Conservation (phyloP, 2,113 vertebrate genomes). For the Scomber colias region DNA sequence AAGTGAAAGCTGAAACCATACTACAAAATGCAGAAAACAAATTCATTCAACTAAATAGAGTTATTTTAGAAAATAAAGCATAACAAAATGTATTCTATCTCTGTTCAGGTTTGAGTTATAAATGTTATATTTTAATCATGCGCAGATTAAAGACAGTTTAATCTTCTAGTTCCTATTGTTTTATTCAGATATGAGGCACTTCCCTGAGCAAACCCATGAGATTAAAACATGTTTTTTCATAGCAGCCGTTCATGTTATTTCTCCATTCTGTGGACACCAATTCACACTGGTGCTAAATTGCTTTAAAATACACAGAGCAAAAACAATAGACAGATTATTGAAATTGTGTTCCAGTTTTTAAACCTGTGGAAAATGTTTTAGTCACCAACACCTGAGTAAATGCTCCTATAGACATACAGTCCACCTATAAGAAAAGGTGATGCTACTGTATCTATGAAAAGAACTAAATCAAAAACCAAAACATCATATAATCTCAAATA, state of each 20-base stretch:
- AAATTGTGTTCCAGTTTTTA: not conserved
- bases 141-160: constrained; percentile 32
- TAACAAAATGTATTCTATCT: not conserved
- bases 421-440: not conserved
- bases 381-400: not conserved
- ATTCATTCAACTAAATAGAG: not conserved
- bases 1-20: not conserved
- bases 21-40: not conserved
- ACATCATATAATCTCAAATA: not conserved
- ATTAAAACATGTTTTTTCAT: constrained; percentile 26
- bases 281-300: not conserved
- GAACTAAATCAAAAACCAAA: not conserved
- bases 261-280: not conserved
- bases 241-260: not conserved
- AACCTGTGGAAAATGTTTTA: too few relatives aligned
- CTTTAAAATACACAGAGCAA: not conserved
- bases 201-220: not conserved
- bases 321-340: not conserved
- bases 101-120: constrained; percentile 8
- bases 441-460: not conserved
- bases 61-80: not conserved
- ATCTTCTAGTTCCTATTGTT: constrained; percentile 21
- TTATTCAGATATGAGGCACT: constrained; percentile 23
- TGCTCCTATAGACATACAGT: not conserved
- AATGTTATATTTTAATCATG: constrained; percentile 28